A percentile compares a stretch with the other conserved stretches of the same genome.
phyloP scores from a whole-genome alignment of 2,797 vertebrate genomes.

The Valencia hispanica region DNA sequence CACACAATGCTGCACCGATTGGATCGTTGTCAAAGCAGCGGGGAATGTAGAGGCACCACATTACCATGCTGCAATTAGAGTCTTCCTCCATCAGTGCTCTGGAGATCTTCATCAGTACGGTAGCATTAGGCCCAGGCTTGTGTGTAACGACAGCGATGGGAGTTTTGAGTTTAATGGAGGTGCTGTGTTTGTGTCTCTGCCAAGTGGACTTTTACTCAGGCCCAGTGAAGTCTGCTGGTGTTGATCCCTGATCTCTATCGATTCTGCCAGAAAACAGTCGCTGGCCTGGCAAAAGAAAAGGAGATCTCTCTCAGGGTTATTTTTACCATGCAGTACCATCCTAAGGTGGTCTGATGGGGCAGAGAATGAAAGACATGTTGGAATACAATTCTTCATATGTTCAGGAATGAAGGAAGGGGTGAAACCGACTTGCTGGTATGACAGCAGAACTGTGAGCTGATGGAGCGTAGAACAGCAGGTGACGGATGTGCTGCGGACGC shows the following conservation, averaged over 20 bases:
- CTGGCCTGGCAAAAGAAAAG: constrained; percentile 9
- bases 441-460: constrained; percentile 32
- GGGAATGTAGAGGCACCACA: constrained; percentile 55
- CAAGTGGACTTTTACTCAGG: constrained; percentile 64
- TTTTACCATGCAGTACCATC: constrained; percentile 11
- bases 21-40: constrained; percentile 62
- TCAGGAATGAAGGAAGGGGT: constrained; percentile 20
- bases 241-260: constrained; percentile 51
- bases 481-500: constrained; percentile 28
- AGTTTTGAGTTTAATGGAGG: constrained; percentile 73
- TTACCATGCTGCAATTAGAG: constrained; percentile 68
- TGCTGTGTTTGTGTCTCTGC: constrained; percentile 66
- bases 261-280: constrained; percentile 50
- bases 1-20: constrained; percentile 38
- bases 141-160: constrained; percentile 54
- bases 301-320: constrained; percentile 8
- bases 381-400: background rate
- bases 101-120: constrained; percentile 65
- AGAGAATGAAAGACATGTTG: constrained; percentile 10
- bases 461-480: constrained; percentile 41
- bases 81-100: constrained; percentile 57
- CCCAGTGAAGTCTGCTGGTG: constrained; percentile 48
- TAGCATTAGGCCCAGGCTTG: constrained; percentile 19
- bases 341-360: constrained; percentile 26
- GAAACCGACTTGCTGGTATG: constrained; percentile 9